Evolutionary conservation across 2,888 invertebrate genomes (phyloP).

Genomic region (Coremacera marginata): DNA sequence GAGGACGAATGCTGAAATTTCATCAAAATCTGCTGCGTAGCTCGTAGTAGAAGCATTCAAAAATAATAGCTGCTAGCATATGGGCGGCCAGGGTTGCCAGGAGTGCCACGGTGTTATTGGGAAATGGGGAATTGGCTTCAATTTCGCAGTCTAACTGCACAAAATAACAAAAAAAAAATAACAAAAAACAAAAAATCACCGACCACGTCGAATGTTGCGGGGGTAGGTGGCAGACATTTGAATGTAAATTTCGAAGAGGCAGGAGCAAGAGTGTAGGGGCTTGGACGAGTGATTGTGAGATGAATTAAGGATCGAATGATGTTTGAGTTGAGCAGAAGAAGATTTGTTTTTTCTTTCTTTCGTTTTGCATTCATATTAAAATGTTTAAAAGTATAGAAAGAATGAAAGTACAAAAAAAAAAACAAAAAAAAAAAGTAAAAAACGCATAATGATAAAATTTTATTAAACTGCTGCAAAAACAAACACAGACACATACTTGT

Average conservation of each 20-base stretch:
- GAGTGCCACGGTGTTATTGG: neutral
- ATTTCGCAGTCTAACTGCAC: conserved; percentile 15
- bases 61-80: conserved; percentile 11
- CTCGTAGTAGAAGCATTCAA: neutral
- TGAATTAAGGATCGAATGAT: neutral
- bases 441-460: conserved; percentile 67
- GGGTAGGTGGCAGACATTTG: conserved; percentile 52
- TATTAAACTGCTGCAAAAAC: conserved; percentile 58
- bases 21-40: conserved; percentile 43
- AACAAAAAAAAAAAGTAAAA: neutral
- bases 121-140: conserved; percentile 24
- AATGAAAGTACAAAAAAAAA: neutral
- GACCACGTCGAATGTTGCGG: neutral
- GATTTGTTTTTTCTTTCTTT: neutral
- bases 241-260: conserved; percentile 56
- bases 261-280: neutral
- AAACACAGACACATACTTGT: neutral
- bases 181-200: conserved; percentile 1
- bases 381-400: conserved; percentile 64
- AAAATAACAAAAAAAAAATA: neutral
- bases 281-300: neutral
- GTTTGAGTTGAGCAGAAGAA: neutral
- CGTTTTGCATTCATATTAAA: conserved; percentile 60
- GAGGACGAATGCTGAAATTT: conserved; percentile 32
- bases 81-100: neutral